Percentiles rank a stretch among this genome's conserved stretches.
phyloP scores from a whole-genome alignment of 2,888 invertebrate genomes.

The Vandiemenella viatica region DNA sequence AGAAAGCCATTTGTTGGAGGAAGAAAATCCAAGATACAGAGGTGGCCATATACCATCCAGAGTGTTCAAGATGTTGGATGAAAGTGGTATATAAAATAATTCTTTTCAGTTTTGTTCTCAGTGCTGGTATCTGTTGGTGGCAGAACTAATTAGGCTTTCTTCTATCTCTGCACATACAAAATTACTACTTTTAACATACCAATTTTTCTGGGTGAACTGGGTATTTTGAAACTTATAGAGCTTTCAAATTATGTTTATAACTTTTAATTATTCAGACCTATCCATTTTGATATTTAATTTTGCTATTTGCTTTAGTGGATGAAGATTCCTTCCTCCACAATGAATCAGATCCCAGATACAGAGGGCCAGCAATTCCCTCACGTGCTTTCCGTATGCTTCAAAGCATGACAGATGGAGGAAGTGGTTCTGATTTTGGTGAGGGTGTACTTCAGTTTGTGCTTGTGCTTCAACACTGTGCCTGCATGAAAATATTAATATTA shows the following conservation, averaged over 20 bases:
- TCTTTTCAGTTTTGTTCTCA: slow-evolving; percentile 11
- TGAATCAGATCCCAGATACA: slow-evolving; percentile 44
- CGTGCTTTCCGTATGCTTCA: slow-evolving; percentile 52
- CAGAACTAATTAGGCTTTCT: too few relatives aligned
- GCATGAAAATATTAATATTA: too few relatives aligned
- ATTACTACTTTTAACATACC: too few relatives aligned
- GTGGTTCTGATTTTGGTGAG: not conserved
- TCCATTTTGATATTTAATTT: too few relatives aligned
- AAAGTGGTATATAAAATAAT: slow-evolving; percentile 29
- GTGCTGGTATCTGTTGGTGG: too few relatives aligned
- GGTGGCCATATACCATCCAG: slow-evolving; percentile 32
- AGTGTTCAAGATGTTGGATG: slow-evolving; percentile 33
- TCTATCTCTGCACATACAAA: too few relatives aligned
- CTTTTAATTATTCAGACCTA: too few relatives aligned
- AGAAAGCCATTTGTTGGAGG: slow-evolving; percentile 21
- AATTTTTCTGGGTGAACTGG: too few relatives aligned
- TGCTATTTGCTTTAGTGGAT: slow-evolving; percentile 29
- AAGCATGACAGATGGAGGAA: slow-evolving; percentile 39
- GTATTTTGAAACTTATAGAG: too few relatives aligned
- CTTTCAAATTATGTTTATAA: too few relatives aligned
- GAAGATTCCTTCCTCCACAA: slow-evolving; percentile 38
- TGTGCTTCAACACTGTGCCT: too few relatives aligned
- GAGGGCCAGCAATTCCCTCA: slow-evolving; percentile 48
- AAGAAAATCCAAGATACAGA: slow-evolving; percentile 24
- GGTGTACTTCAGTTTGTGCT: too few relatives aligned